These are phyloP conservation scores for Prolemur simus DNA, from an alignment of 2,113 vertebrate genomes.

Conservation along the genomic window DNA sequence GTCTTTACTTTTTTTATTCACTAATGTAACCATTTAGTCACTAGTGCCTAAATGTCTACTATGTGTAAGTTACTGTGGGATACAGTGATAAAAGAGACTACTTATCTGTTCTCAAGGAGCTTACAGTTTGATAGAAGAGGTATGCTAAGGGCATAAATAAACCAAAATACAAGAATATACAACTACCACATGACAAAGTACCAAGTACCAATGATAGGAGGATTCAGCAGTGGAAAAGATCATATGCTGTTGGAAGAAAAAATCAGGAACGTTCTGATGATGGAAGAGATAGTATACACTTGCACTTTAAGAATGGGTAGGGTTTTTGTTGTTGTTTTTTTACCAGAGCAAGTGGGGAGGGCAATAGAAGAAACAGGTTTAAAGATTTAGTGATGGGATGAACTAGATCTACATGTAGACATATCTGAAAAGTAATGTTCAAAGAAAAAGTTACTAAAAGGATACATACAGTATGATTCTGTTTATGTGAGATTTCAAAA, in stretches of 20 bases:
- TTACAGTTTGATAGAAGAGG: background rate
- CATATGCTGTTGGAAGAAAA: background rate
- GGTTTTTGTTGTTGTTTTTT: background rate
- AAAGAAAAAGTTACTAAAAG: background rate
- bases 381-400: background rate
- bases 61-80: background rate
- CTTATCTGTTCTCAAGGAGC: background rate
- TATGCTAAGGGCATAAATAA: background rate
- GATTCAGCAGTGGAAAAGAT: background rate
- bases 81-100: conserved; percentile 38
- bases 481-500: conserved; percentile 8
- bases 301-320: background rate
- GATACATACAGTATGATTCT: background rate
- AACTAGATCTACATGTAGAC: background rate
- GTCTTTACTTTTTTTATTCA: background rate
- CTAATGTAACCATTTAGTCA: background rate
- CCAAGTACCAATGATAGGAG: background rate
- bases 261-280: background rate
- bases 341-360: background rate
- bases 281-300: background rate
- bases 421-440: background rate
- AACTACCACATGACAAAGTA: background rate
- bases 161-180: conserved; percentile 14
- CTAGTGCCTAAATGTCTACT: background rate
- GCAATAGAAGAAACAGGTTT: background rate